Evolutionary conservation across 2,888 invertebrate species (phyloP), one percentile per base, ranked within the genome.

Genomic region (Zygaena filipendulae): DNA sequence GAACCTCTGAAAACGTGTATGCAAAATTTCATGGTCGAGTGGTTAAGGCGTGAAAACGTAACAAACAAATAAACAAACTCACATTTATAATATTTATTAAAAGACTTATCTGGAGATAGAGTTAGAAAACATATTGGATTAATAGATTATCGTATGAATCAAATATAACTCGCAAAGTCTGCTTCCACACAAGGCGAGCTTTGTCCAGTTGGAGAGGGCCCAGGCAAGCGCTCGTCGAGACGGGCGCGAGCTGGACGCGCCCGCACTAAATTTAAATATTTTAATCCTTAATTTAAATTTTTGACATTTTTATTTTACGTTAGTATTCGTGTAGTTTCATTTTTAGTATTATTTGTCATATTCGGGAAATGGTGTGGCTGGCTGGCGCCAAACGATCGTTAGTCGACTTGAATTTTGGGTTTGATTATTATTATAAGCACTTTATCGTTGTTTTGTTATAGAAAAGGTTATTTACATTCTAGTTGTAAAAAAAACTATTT

Each of bases 271-370:
- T 79, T 79, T 77, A 62, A 79, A 79, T 79, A 79, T 77, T 79
- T 79, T 77, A 79, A 77, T 77, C 77, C 77, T 79, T 77, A 79
- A 77, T 79, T 79, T 77, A 77, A 79, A 77, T 77, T 79, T 79
- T 75, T 79, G 77, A 77, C 79, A 75, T 79, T 79, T 79, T 79
- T 79, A 79, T 79, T 77, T 79, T 72, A 77, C 72, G 75, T 75
- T 77, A 62, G 75, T 75, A 74, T 74, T 75, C 72, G 69, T 75
- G 74, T 77, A 75, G 70, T 72, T 75, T 69, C 63, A 67, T 74
- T 75, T 71, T 70, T 74, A 74, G 75, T 67, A 72, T 74, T 77
- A 75, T 77, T 77, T 79, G 77, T 79, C 77, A 79, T 77, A 74
- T 74, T 63, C 63, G 62, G 56, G 58, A 62, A 69, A 68, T 62